phyloP scores from a whole-genome alignment of 2,888 invertebrate species.

The Erebia epiphron region DNA sequence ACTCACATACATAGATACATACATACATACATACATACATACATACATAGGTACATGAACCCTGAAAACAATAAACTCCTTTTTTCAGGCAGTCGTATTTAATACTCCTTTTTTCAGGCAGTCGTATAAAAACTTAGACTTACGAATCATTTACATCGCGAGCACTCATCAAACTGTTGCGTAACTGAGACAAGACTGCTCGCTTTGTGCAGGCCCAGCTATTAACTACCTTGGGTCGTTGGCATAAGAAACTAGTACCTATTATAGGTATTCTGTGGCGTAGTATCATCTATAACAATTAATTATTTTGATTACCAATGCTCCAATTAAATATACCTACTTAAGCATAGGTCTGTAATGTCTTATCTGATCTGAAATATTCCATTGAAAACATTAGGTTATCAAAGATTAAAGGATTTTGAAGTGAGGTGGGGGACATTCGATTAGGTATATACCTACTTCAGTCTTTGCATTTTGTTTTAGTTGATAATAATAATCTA shows the following conservation, averaged over 20 bases:
- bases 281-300: not conserved
- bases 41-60: no score
- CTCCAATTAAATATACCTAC: not conserved
- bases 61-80: no score
- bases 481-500: not conserved
- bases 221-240: not conserved
- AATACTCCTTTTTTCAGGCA: no score
- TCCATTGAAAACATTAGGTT: conserved; percentile 60
- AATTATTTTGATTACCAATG: no score
- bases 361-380: conserved; percentile 46
- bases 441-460: conserved; percentile 2
- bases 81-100: no score
- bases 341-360: conserved; percentile 2
- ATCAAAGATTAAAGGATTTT: conserved; percentile 61
- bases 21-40: no score
- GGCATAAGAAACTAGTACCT: not conserved
- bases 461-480: conserved; percentile 6
- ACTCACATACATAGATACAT: no score
- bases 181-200: not conserved
- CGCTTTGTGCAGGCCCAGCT: not conserved
- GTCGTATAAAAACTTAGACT: no score
- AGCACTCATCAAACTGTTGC: no score
- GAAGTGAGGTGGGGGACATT: conserved; percentile 42
- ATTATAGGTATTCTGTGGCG: not conserved
- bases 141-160: no score